Percentiles rank a stretch among this genome's conserved stretches.
These are phyloP conservation scores for Aphaenogaster floridana DNA, from an alignment of 1,140 invertebrate species.

Conservation along the genomic window DNA sequence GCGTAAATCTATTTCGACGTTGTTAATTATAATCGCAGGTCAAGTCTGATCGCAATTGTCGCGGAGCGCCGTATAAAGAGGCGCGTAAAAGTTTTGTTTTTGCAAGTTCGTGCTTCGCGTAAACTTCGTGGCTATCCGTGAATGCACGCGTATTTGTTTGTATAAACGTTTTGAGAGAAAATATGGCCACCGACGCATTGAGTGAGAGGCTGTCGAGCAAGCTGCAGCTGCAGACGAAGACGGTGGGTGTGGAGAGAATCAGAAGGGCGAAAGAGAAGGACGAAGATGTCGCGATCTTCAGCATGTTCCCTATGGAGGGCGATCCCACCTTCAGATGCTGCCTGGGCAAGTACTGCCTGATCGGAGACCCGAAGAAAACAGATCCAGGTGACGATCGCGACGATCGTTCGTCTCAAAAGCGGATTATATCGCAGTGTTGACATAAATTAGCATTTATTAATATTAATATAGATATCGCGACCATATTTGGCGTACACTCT, in stretches of 20 bases:
- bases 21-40: background rate
- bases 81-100: background rate
- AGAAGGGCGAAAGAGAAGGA: conserved; percentile 91
- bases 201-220: conserved; percentile 92
- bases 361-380: conserved; percentile 92
- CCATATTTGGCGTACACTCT: background rate
- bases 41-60: background rate
- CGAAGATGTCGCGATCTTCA: conserved; percentile 94
- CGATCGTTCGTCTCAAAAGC: background rate
- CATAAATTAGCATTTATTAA: background rate
- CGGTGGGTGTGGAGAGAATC: conserved; percentile 92
- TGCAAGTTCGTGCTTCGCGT: conserved; percentile 28
- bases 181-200: conserved; percentile 92
- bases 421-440: background rate
- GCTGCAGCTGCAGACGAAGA: conserved; percentile 91
- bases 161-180: conserved; percentile 53
- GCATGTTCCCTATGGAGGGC: conserved; percentile 91
- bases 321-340: conserved; percentile 93
- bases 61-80: conserved; percentile 7
- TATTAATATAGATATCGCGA: background rate
- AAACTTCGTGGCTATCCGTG: background rate
- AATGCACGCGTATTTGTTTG: conserved; percentile 29
- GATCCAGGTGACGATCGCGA: conserved; percentile 90
- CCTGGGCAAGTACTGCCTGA: conserved; percentile 90
- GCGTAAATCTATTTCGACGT: background rate